Conservation (phyloP, 2,113 vertebrate species). For the Pao palembangensis region DNA sequence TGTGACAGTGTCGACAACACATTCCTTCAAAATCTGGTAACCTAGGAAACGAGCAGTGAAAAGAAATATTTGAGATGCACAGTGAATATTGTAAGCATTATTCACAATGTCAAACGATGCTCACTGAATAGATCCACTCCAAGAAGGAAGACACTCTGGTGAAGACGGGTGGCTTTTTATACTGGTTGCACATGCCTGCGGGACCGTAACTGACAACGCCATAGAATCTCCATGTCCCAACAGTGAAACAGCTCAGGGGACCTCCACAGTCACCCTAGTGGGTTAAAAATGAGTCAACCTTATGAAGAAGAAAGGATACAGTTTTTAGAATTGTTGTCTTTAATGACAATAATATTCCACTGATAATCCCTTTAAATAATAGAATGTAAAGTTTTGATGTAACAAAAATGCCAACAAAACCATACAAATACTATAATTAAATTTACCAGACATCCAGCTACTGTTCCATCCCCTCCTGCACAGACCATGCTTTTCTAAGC, state of each 20-base stretch:
- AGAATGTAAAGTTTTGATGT: no score
- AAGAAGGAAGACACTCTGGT: conserved; percentile 66
- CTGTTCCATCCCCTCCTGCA: conserved; percentile 69
- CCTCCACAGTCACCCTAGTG: conserved; percentile 71
- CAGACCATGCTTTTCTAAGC: conserved; percentile 67
- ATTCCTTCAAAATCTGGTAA: not conserved
- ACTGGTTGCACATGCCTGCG: conserved; percentile 59
- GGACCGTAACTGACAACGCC: conserved; percentile 72
- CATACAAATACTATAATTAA: no score
- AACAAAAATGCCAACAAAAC: no score
- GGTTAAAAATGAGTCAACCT: conserved; percentile 2
- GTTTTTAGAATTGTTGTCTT: not conserved
- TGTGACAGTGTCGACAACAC: not conserved
- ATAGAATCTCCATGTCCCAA: conserved; percentile 60
- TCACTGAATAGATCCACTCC: conserved; percentile 68
- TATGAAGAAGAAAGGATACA: conserved; percentile 3
- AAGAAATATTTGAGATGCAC: not conserved
- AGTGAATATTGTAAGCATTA: not conserved
- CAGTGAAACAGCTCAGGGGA: conserved; percentile 60
- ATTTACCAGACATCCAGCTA: conserved; percentile 68
- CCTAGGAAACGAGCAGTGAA: not conserved
- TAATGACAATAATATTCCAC: no score
- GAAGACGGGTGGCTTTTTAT: conserved; percentile 70
- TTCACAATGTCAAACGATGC: not conserved
- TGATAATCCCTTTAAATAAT: no score